Evolutionary conservation across 2,797 vertebrate species (phyloP).

Genomic region (Heliangelus exortis): DNA sequence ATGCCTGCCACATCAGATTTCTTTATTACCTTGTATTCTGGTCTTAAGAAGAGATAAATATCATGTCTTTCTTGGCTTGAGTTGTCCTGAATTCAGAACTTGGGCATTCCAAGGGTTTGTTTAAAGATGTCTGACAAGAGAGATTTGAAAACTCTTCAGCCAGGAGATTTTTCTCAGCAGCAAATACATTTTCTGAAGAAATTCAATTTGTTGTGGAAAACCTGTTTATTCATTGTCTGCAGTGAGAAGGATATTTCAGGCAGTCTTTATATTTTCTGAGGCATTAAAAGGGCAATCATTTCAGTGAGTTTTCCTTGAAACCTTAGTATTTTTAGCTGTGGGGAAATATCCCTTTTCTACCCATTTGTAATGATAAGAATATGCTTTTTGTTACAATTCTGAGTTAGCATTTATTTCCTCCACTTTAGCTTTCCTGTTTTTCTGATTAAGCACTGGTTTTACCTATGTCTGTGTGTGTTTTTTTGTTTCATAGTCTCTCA

Average conservation of each 20-base stretch:
- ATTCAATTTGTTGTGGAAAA: background rate
- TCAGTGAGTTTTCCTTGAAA: background rate
- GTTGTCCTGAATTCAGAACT: background rate
- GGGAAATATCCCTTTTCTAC: background rate
- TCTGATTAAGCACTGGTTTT: background rate
- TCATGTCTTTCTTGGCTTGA: background rate
- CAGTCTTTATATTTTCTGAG: background rate
- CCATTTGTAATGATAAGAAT: background rate
- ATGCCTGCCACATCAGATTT: background rate
- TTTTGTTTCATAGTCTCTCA: accelerated
- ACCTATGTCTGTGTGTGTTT: background rate
- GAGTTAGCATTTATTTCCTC: background rate
- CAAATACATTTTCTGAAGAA: background rate
- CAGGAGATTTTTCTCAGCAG: background rate
- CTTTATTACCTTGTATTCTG: background rate
- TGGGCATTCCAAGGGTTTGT: background rate
- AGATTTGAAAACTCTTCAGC: background rate
- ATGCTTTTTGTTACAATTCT: background rate
- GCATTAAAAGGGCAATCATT: background rate
- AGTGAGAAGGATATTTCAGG: background rate
- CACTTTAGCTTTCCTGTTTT: background rate
- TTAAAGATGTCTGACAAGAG: background rate
- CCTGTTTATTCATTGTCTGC: background rate
- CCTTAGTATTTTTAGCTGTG: background rate
- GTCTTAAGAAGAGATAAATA: background rate